Evolutionary conservation across 2,113 vertebrate genomes (phyloP).

Genomic region (Philantomba maxwellii): DNA sequence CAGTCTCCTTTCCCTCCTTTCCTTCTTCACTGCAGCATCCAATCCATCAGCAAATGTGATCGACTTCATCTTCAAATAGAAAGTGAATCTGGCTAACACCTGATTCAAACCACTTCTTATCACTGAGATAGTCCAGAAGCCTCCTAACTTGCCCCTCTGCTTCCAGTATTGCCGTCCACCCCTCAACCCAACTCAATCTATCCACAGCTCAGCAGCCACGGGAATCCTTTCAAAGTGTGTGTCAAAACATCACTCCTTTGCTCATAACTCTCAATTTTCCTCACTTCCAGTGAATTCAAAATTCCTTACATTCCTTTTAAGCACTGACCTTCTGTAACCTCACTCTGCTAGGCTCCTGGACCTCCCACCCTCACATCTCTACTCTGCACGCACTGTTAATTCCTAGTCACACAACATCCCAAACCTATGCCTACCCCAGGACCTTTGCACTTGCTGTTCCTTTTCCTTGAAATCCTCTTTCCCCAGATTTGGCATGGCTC

Average conservation of each 20-base stretch:
- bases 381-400: rapidly evolving
- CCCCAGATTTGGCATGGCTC: neutral
- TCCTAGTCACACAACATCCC: neutral
- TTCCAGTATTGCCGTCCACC: neutral
- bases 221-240: neutral
- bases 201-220: neutral
- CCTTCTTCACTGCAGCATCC: neutral
- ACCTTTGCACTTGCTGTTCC: neutral
- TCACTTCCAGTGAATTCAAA: neutral
- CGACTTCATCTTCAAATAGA: neutral
- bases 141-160: neutral
- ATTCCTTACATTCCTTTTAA: neutral
- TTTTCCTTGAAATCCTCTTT: neutral
- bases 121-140: neutral
- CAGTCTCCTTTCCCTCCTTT: too few species aligned
- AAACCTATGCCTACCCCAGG: neutral
- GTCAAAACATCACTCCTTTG: neutral
- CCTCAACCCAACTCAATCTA: too few species aligned
- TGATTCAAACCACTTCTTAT: neutral
- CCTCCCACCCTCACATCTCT: neutral
- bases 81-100: neutral
- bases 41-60: neutral
- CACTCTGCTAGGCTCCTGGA: neutral
- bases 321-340: neutral
- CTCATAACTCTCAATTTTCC: neutral